Percentiles rank a stretch among this genome's conserved stretches.
Conservation (phyloP, 2,888 invertebrate genomes). For the Stratiomys singularior region DNA sequence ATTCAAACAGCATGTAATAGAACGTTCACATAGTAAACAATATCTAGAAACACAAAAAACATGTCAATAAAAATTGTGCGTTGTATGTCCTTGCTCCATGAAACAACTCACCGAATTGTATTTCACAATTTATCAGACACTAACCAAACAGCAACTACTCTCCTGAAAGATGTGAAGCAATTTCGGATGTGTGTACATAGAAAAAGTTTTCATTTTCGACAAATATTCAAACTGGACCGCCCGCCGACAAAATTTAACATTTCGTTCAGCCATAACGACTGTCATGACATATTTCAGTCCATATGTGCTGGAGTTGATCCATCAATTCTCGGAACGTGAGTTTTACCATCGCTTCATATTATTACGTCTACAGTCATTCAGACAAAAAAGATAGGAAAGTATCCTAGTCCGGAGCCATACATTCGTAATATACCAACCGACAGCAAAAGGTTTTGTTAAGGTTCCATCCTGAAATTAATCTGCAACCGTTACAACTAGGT, state of each 20-base stretch:
- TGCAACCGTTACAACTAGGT: constrained; percentile 18
- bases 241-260: not conserved
- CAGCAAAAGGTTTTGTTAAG: not conserved
- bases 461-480: constrained; percentile 28
- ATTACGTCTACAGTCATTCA: constrained; percentile 13
- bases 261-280: not conserved
- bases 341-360: constrained; percentile 9
- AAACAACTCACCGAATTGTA: too few species aligned
- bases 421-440: not conserved
- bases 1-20: too few species aligned
- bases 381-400: constrained; percentile 2
- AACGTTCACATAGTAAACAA: too few species aligned
- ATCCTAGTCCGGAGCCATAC: not conserved
- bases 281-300: not conserved
- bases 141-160: too few species aligned
- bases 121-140: too few species aligned
- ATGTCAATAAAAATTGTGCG: too few species aligned
- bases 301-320: not conserved
- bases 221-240: not conserved
- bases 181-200: too few species aligned
- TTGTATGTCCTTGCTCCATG: too few species aligned
- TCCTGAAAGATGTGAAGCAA: too few species aligned
- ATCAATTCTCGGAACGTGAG: not conserved
- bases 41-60: too few species aligned
- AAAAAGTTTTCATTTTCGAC: constrained; percentile 10